Base-by-base conservation (phyloP, 2,888 invertebrate species). In the Protodeltote pygarga region DNA sequence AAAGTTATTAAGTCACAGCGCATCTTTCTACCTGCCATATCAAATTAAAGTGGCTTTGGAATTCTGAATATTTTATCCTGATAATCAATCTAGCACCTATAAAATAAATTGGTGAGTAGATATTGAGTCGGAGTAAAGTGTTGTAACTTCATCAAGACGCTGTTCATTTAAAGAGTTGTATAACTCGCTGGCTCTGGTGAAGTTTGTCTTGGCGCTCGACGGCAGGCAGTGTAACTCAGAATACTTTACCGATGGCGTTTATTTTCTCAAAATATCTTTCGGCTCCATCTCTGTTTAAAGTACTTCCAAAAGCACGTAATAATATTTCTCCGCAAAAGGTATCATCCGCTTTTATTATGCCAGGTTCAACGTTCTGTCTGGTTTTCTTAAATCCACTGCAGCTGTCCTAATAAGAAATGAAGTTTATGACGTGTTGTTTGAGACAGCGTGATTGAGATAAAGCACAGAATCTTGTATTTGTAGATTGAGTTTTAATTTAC, bases 401-500 rank as follows among this genome's bases (percentile, higher is more conserved):
- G 33, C 32, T 35, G 32, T 50, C 27, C 27, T 33, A n/a, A n/a
- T n/a, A 21, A 28, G 52, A 41, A 58, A 61, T 65, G 41, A 62
- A 62, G 13, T 58, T 38, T 28, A 34, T 28, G 63, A 45, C 37
- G 41, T 50, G 48, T 58, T 50, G 51, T 49, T 37, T 44, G 39
- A 41, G 47, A 28, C 33, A 44, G 47, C 49, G 59, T 47, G 63
- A 53, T 63, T 42, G 49, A 75, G 82, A 84, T 83, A 81, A 79
- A 75, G 76, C 81, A 79, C 81, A 81, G 65, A 65, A 53, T 71
- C 73, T 75, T 75, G 73, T 78, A 82, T 80, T 77, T 72, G 69
- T 76, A 77, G 75, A 81, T 79, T 67, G 75, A 74, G 75, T 80
- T 85, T 83, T 82, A 81, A 85, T 83, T 84, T 78, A 72, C 75